Conservation (phyloP, 2,797 vertebrate genomes). For the Hipposideros larvatus region DNA sequence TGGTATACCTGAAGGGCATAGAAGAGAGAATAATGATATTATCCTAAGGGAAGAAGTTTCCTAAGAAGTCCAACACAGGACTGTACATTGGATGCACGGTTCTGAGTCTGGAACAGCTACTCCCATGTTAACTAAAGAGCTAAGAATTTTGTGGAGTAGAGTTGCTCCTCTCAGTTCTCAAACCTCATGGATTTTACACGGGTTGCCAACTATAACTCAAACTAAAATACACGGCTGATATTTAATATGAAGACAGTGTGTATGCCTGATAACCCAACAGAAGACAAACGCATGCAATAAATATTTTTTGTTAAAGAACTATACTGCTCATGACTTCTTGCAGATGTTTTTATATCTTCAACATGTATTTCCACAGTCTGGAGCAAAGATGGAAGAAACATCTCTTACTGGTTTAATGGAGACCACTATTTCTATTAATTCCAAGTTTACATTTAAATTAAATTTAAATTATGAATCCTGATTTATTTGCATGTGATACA, state of each 20-base stretch:
- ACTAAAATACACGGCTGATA: background rate
- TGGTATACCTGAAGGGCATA: background rate
- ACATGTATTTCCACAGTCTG: background rate
- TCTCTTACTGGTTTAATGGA: background rate
- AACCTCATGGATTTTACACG: background rate
- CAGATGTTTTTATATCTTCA: background rate
- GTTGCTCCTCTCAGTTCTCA: background rate
- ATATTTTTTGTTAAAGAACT: background rate
- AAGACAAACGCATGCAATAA: background rate
- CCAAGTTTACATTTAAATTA: background rate
- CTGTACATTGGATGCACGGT: too few species aligned
- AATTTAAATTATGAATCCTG: conserved; percentile 4
- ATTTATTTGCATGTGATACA: background rate
- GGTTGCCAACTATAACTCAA: background rate
- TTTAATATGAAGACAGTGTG: background rate
- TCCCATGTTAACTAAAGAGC: background rate
- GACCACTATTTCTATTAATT: background rate
- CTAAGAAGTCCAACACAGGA: background rate
- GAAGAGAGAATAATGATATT: background rate
- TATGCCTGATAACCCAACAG: background rate
- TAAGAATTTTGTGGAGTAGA: background rate
- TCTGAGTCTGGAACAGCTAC: background rate
- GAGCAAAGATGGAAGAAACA: background rate
- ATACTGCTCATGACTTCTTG: background rate
- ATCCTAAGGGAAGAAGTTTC: background rate